phyloP scores from a whole-genome alignment of 2,113 vertebrate species.

The Nymphicus hollandicus region DNA sequence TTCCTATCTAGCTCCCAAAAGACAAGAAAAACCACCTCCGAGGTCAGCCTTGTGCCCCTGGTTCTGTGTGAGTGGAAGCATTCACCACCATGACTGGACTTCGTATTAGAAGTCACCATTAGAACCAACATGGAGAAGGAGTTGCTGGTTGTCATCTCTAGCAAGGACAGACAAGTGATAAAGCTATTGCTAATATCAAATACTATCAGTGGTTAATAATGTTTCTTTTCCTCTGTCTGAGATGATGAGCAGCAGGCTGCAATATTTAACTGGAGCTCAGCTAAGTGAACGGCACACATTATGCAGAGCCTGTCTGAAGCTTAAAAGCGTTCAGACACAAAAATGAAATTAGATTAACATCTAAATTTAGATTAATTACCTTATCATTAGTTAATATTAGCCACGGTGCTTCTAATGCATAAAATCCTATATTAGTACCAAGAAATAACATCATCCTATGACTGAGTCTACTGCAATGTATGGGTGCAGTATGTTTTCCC shows the following conservation, averaged over 20 bases:
- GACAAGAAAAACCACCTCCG: not conserved
- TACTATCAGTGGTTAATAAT: not conserved
- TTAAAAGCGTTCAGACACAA: not conserved
- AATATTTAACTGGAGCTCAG: not conserved
- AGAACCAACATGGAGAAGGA: not conserved
- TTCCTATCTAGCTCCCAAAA: not conserved
- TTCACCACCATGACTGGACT: not conserved
- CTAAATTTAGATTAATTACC: conserved; percentile 26
- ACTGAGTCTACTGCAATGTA: not conserved
- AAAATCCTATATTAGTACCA: not conserved
- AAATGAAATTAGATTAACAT: not conserved
- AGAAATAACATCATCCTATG: not conserved
- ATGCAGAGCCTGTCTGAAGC: not conserved
- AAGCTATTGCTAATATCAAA: not conserved
- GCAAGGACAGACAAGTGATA: not conserved
- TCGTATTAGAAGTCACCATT: not conserved
- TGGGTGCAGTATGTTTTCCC: not conserved
- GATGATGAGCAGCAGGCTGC: not conserved
- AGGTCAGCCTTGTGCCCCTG: not conserved
- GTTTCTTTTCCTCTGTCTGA: not conserved
- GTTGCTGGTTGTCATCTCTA: not conserved
- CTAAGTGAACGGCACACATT: not conserved
- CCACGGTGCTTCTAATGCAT: not conserved
- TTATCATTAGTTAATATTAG: conserved; percentile 34
- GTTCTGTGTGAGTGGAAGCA: not conserved